A percentile compares a stretch with the other conserved stretches of the same genome.
Conservation (phyloP, 2,797 vertebrate species). For the Onychomys arenicola region DNA sequence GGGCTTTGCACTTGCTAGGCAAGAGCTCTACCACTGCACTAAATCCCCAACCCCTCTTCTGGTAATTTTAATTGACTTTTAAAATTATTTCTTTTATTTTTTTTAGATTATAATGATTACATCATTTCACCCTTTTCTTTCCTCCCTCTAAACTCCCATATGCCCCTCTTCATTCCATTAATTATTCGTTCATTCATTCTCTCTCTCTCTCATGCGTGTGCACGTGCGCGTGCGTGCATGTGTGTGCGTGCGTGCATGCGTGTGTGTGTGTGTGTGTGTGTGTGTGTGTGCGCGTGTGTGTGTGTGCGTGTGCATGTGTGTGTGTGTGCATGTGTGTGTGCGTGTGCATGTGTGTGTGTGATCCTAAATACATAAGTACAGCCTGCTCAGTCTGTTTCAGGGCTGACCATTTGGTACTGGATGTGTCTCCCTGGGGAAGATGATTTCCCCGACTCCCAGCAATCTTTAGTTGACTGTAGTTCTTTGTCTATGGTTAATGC, state of each 20-base stretch:
- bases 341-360: neutral
- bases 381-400: neutral
- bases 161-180: neutral
- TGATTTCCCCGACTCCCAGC: neutral
- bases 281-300: too few relatives aligned
- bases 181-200: neutral
- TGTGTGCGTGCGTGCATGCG: too few relatives aligned
- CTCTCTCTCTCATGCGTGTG: neutral
- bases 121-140: neutral
- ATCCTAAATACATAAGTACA: neutral
- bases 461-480: too few relatives aligned
- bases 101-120: neutral
- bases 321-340: neutral
- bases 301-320: neutral
- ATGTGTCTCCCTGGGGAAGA: too few relatives aligned
- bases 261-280: neutral
- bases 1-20: too few relatives aligned
- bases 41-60: too few relatives aligned
- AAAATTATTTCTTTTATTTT: neutral
- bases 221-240: neutral
- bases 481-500: neutral
- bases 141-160: neutral
- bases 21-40: too few relatives aligned
- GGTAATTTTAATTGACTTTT: neutral
- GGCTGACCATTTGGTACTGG: neutral